phyloP scores from a whole-genome alignment of 2,797 vertebrate species.

The Chrysolophus pictus region DNA sequence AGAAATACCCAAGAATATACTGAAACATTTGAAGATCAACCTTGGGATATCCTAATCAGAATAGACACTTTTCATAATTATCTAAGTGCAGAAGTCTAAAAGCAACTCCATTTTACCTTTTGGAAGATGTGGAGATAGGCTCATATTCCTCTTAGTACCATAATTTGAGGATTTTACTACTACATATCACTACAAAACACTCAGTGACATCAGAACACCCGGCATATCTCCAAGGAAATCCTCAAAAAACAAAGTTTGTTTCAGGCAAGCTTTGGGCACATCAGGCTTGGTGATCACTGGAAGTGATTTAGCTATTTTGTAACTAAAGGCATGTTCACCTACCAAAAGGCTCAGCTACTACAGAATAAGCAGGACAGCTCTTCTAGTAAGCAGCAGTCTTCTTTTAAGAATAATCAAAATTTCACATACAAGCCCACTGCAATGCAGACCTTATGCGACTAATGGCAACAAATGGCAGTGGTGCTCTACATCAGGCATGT shows the following conservation, averaged over 20 bases:
- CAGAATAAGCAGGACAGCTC: neutral
- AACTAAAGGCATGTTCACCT: neutral
- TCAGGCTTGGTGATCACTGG: neutral
- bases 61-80: neutral
- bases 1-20: neutral
- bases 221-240: neutral
- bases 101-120: neutral
- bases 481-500: neutral
- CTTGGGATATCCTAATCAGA: neutral
- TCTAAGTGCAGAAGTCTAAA: neutral
- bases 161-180: neutral
- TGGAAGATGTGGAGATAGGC: neutral
- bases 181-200: neutral
- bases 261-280: neutral
- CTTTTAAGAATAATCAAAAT: neutral
- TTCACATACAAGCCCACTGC: neutral
- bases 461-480: neutral
- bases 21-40: neutral
- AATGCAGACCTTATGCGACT: neutral
- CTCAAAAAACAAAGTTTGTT: neutral
- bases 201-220: neutral
- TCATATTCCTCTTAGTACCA: neutral
- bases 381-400: neutral
- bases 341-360: neutral
- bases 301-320: neutral